Base-by-base conservation (phyloP, 2,888 invertebrate species). In the Lasioglossum malachurum region DNA sequence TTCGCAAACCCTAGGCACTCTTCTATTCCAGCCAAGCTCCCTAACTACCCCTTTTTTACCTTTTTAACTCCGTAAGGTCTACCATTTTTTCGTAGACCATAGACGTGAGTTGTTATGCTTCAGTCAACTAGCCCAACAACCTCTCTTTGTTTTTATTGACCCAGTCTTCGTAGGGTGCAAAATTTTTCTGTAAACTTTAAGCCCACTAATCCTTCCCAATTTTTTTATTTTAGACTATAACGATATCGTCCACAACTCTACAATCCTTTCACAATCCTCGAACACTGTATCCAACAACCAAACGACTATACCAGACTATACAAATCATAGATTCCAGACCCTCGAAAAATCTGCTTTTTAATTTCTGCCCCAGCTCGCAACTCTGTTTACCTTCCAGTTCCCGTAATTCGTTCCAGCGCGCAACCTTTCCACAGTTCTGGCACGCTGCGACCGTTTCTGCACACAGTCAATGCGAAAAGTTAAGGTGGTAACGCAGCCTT, bases 381-480 rank as follows among this genome's bases (percentile, higher is more conserved):
- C 5, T 16, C 27, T 3, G 60, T 60, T n/a, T 4, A 60, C 14
- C 27, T 27, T 60, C 12, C 27, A 0, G 12, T 60, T 27, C 3
- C 27, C 27, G 60, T 27, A n/a, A 60, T n/a, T 27, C 27, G 27
- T 27, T 12, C 3, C 27, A 27, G 4, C 60, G 53, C 5, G 27
- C 27, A 60, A 60, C 4, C 27, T 27, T 14, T 5, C 8, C n/a
- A 19, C 57, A 71, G n/a, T 38, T 31, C 23, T 41, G 12, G 35
- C 35, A 35, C 31, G 19, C 41, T 57, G 71, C 5, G 27, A 64
- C 16, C 64, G 31, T 27, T 64, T 64, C 64, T 31, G 31, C 31
- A 64, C 31, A 60, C 14, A 60, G 60, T 16, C 16, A n/a, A n/a
- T 31, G 84, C 46, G 44, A 75, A 84, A 49, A 16, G 60, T 46